Percentiles rank a stretch among this genome's conserved stretches.
Evolutionary conservation across 2,797 vertebrate species (phyloP).

Genomic region (Enteromius radiatus): DNA sequence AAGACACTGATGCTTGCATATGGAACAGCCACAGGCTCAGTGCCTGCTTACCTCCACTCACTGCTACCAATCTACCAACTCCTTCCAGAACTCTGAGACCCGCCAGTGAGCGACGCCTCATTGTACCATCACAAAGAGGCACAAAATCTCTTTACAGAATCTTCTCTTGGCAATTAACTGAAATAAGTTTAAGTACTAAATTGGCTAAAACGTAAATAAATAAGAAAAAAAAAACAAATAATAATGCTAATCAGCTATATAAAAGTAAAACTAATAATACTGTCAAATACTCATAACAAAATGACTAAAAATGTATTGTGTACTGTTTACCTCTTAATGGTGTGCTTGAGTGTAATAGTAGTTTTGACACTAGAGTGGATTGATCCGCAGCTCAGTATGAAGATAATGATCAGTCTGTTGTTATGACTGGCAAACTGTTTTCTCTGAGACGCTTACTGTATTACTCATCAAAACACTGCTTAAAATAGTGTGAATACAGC

Average conservation of each 20-base stretch:
- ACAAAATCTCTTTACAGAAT: too few species aligned
- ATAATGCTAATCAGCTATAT: background rate
- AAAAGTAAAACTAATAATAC: background rate
- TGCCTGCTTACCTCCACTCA: too few species aligned
- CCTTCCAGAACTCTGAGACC: too few species aligned
- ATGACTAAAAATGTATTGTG: background rate
- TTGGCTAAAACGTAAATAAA: background rate
- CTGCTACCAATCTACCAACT: too few species aligned
- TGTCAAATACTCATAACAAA: background rate
- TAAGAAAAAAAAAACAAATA: background rate
- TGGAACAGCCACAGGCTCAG: too few species aligned
- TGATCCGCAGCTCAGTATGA: slow-evolving; percentile 36
- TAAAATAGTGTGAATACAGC: slow-evolving; percentile 29
- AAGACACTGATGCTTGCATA: too few species aligned
- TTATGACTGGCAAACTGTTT: slow-evolving; percentile 26
- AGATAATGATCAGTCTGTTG: slow-evolving; percentile 44
- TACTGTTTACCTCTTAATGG: background rate
- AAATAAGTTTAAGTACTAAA: background rate
- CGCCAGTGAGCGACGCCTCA: too few species aligned
- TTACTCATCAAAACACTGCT: slow-evolving; percentile 37
- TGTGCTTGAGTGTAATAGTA: slow-evolving; percentile 17
- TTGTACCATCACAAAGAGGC: too few species aligned
- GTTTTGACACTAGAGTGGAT: slow-evolving; percentile 17
- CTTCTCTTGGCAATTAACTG: background rate
- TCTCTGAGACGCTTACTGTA: background rate